Percentiles rank a stretch among this genome's conserved stretches.
phyloP scores from a whole-genome alignment of 2,888 invertebrate species.

The Lasioglossum malachurum region DNA sequence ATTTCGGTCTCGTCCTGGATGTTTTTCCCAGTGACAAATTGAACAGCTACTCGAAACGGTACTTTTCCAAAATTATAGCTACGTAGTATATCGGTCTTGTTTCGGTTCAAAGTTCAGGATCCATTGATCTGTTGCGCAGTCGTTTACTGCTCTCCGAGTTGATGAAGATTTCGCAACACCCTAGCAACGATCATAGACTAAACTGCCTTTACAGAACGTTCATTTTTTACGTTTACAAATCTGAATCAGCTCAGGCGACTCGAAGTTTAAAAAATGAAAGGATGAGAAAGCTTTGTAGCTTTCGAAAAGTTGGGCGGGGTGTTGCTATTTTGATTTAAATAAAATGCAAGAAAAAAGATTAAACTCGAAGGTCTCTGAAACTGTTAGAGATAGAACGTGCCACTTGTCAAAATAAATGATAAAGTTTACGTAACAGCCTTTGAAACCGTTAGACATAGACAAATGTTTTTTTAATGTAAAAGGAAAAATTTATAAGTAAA shows the following conservation, averaged over 20 bases:
- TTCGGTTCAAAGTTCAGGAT: constrained; percentile 42
- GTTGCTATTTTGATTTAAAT: too few species aligned
- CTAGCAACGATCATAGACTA: not conserved
- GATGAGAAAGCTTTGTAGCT: too few species aligned
- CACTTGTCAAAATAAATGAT: not conserved
- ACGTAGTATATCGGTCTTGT: not conserved
- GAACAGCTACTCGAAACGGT: not conserved
- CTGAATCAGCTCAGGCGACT: not conserved
- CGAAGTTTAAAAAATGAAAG: not conserved
- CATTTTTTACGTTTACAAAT: not conserved
- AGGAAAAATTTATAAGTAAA: not conserved
- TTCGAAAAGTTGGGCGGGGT: too few species aligned
- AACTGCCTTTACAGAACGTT: not conserved
- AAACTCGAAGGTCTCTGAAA: too few species aligned
- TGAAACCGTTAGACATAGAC: not conserved
- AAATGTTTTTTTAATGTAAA: too few species aligned
- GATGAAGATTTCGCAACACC: not conserved
- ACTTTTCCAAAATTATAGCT: constrained; percentile 1
- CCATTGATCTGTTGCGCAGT: constrained; percentile 27
- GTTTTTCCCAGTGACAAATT: not conserved
- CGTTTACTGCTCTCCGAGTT: not conserved
- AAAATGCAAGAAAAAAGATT: too few species aligned
- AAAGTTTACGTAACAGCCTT: too few species aligned
- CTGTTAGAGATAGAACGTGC: too few species aligned
- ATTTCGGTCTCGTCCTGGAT: not conserved